Evolutionary conservation across 2,888 invertebrate genomes (phyloP).

Genomic region (Cephus nigrinus): DNA sequence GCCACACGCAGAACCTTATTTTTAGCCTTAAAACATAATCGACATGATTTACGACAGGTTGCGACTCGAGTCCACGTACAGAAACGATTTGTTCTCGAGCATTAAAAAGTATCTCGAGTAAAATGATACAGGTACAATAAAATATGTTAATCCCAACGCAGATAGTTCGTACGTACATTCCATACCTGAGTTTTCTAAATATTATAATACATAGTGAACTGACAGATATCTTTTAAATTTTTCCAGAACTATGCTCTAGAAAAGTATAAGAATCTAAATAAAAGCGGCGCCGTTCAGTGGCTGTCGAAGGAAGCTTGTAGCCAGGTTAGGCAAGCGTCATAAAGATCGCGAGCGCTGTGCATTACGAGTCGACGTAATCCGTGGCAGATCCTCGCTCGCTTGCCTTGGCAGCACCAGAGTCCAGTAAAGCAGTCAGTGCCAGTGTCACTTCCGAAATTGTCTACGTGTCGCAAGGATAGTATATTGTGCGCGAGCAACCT

Average conservation of each 20-base stretch:
- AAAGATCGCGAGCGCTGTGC: not conserved
- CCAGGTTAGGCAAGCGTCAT: not conserved
- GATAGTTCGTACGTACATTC: not conserved
- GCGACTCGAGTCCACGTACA: not conserved
- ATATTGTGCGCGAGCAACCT: not conserved
- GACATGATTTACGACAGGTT: not conserved
- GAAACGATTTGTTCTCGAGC: not conserved
- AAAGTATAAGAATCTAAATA: not conserved
- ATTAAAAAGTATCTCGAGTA: not conserved
- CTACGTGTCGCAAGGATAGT: not conserved
- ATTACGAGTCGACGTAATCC: not conserved
- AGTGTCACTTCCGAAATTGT: not conserved
- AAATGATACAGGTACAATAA: not conserved
- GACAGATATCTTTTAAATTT: not conserved
- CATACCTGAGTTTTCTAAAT: not conserved
- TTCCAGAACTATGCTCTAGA: not conserved
- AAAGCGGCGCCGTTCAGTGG: not conserved
- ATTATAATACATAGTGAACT: not conserved
- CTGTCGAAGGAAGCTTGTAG: not conserved
- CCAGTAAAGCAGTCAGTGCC: not conserved
- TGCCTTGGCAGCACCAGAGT: not conserved
- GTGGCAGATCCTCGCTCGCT: not conserved
- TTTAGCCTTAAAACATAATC: not conserved
- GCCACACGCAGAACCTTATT: not conserved
- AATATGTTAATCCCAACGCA: not conserved